phyloP scores from a whole-genome alignment of 2,888 invertebrate species.

The Amiota communis region DNA sequence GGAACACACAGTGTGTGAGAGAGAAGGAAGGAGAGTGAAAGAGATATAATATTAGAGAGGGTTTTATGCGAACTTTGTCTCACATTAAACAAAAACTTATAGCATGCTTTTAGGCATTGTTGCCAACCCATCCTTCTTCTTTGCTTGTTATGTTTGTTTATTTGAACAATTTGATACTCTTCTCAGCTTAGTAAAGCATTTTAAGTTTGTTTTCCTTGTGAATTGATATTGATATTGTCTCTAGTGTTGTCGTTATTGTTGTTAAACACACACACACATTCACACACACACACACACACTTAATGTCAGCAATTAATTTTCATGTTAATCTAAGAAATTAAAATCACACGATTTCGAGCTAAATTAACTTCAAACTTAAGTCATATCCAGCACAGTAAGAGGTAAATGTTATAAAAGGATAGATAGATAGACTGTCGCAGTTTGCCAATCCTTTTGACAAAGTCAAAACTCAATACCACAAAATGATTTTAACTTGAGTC shows the following conservation, averaged over 20 bases:
- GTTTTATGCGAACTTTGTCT: background rate
- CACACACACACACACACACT: too few species aligned
- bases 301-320: conserved; percentile 70
- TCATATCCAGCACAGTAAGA: too few species aligned
- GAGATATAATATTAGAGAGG: background rate
- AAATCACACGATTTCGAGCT: conserved; percentile 49
- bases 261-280: conserved; percentile 38
- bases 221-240: conserved; percentile 31
- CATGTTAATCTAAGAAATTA: conserved; percentile 68
- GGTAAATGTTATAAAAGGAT: too few species aligned
- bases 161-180: too few species aligned
- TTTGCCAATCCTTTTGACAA: too few species aligned
- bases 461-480: too few species aligned
- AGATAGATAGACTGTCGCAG: background rate
- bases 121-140: background rate
- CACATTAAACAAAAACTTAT: background rate
- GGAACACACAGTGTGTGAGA: background rate
- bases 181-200: too few species aligned
- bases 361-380: too few species aligned
- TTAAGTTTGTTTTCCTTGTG: too few species aligned
- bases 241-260: conserved; percentile 49
- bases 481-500: too few species aligned
- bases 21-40: background rate
- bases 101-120: background rate
- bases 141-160: background rate